These are phyloP conservation scores for Aporophyla lueneburgensis DNA, from an alignment of 2,888 invertebrate species.

Conservation along the genomic window DNA sequence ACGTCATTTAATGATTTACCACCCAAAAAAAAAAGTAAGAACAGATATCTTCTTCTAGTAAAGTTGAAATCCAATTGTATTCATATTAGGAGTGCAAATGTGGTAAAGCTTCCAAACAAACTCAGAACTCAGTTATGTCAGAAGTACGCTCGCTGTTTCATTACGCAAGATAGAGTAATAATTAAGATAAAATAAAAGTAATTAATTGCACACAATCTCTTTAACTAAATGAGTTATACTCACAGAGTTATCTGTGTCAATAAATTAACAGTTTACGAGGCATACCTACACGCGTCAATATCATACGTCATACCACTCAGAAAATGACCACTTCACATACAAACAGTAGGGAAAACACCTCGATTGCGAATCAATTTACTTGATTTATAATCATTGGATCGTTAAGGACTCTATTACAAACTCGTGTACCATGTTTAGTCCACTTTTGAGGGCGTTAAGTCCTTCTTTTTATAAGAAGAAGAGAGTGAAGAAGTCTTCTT, in stretches of 20 bases:
- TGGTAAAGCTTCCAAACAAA: neutral
- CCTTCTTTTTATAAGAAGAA: conserved; percentile 17
- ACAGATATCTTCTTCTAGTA: neutral
- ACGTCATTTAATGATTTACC: too few relatives aligned
- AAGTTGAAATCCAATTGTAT: neutral
- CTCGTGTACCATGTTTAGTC: conserved; percentile 29
- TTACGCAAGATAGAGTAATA: neutral
- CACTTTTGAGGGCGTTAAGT: conserved; percentile 28
- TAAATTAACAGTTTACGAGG: conserved; percentile 22
- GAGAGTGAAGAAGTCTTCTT: conserved; percentile 1
- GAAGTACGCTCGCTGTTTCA: neutral
- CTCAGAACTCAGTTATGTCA: neutral
- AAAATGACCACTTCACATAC: conserved; percentile 17
- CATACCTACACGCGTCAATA: conserved; percentile 9
- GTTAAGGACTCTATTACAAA: conserved; percentile 1
- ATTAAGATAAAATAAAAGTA: conserved; percentile 1
- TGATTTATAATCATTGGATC: conserved; percentile 46
- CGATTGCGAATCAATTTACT: conserved; percentile 47
- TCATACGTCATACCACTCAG: conserved; percentile 34
- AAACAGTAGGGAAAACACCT: conserved; percentile 15
- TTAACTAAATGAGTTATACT: neutral
- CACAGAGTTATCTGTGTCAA: conserved; percentile 27
- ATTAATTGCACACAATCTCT: conserved; percentile 7
- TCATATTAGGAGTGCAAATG: neutral
- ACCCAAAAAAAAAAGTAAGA: too few relatives aligned